These are phyloP conservation scores for Acleris literana DNA, from an alignment of 2,888 invertebrate genomes.

Conservation along the genomic window DNA sequence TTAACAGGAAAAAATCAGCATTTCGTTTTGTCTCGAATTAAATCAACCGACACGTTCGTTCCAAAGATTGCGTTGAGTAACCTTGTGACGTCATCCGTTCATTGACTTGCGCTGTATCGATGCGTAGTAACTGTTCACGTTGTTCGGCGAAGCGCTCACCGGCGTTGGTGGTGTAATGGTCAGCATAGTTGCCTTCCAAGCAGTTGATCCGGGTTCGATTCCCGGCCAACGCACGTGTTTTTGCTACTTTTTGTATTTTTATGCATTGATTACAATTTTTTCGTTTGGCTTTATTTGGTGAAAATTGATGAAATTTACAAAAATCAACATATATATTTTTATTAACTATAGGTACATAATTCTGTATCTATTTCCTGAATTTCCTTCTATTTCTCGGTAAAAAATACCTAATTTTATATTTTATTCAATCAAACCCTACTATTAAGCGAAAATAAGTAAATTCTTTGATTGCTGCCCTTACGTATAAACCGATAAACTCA, in stretches of 20 bases:
- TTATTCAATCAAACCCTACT: too few relatives aligned
- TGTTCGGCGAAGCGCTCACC: slow-evolving; percentile 18
- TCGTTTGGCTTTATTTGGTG: not conserved
- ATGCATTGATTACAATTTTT: not conserved
- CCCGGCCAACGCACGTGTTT: slow-evolving; percentile 81
- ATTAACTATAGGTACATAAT: too few relatives aligned
- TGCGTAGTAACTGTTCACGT: slow-evolving; percentile 1
- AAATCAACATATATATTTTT: too few relatives aligned
- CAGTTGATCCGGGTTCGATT: slow-evolving; percentile 85
- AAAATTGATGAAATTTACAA: not conserved
- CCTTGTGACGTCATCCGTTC: slow-evolving; percentile 28
- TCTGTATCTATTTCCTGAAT: too few relatives aligned
- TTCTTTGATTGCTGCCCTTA: too few relatives aligned
- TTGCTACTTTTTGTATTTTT: slow-evolving; percentile 35
- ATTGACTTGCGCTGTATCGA: slow-evolving; percentile 11
- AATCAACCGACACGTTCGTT: slow-evolving; percentile 15
- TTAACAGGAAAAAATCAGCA: too few relatives aligned
- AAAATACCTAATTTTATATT: too few relatives aligned
- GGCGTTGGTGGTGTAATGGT: slow-evolving; percentile 85
- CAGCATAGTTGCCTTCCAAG: slow-evolving; percentile 85
- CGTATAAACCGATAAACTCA: too few relatives aligned
- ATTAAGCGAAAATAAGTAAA: too few relatives aligned
- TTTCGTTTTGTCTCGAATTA: too few relatives aligned
- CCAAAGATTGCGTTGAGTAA: slow-evolving; percentile 13
- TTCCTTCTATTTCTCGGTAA: too few relatives aligned